Evolutionary conservation across 2,113 vertebrate species (phyloP).

Genomic region (Buteo buteo): DNA sequence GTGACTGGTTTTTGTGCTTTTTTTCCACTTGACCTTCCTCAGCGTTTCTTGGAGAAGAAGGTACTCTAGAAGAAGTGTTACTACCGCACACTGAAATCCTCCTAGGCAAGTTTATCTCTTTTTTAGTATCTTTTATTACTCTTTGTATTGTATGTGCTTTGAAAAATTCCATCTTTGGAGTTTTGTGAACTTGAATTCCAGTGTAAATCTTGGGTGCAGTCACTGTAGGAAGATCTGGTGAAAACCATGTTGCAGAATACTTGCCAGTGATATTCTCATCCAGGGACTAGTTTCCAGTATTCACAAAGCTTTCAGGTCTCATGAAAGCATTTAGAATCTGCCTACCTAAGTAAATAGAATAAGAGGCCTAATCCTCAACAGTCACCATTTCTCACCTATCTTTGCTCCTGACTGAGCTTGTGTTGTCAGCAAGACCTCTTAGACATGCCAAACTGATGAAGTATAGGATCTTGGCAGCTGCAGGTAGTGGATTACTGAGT

Average conservation of each 20-base stretch:
- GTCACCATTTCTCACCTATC: too few relatives aligned
- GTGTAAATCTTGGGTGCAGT: neutral
- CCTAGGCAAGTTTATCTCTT: neutral
- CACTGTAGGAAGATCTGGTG: neutral
- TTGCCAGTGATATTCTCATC: neutral
- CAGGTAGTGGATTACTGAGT: neutral
- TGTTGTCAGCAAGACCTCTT: neutral
- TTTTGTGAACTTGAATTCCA: neutral
- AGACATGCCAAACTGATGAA: neutral
- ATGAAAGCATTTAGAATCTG: neutral
- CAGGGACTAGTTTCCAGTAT: neutral
- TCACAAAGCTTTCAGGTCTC: neutral
- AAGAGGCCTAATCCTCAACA: neutral
- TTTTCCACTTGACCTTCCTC: neutral
- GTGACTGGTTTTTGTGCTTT: neutral
- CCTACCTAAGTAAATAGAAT: neutral
- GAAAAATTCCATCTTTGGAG: neutral
- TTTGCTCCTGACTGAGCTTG: neutral
- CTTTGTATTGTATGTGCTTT: neutral
- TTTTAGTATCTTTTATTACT: neutral
- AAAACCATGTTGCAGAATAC: neutral
- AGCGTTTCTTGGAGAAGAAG: neutral
- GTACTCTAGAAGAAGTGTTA: neutral
- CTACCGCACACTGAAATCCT: fast-evolving
- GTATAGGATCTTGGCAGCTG: neutral